These are phyloP conservation scores for Temnothorax longispinosus DNA, from an alignment of 1,140 invertebrate genomes.

Conservation along the genomic window DNA sequence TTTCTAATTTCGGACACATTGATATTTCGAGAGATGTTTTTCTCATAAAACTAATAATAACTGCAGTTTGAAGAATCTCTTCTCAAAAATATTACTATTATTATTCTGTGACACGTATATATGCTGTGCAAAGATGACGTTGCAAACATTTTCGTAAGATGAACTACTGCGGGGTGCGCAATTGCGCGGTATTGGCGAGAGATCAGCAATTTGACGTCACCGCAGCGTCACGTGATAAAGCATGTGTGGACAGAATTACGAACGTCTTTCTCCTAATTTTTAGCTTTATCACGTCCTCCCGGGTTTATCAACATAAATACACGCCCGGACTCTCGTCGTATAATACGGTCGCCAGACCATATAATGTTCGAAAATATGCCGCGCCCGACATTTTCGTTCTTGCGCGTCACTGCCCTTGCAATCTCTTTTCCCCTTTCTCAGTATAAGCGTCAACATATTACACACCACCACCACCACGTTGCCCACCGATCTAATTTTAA, in stretches of 20 bases:
- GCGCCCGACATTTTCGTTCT: slow-evolving; percentile 13
- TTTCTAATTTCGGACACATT: background rate
- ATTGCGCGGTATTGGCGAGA: background rate
- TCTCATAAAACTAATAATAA: background rate
- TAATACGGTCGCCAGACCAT: background rate
- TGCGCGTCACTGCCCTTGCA: background rate
- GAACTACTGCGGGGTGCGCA: background rate
- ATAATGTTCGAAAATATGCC: slow-evolving; percentile 31
- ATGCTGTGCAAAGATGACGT: background rate
- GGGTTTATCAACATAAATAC: slow-evolving; percentile 41
- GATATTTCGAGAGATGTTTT: background rate
- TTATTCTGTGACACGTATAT: background rate
- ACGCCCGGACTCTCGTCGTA: background rate
- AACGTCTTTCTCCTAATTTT: slow-evolving; percentile 27
- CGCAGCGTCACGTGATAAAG: slow-evolving; percentile 20
- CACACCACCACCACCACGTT: background rate
- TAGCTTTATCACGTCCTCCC: slow-evolving; percentile 31
- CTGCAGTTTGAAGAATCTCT: background rate
- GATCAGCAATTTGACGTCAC: background rate
- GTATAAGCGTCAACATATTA: background rate
- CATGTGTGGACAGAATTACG: slow-evolving; percentile 38
- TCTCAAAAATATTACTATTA: background rate
- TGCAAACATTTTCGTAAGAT: background rate
- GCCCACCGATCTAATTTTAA: slow-evolving; percentile 36
- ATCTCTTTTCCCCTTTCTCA: slow-evolving; percentile 16